Evolutionary conservation across 2,113 vertebrate species (phyloP).

Genomic region (Anoura caudifer): DNA sequence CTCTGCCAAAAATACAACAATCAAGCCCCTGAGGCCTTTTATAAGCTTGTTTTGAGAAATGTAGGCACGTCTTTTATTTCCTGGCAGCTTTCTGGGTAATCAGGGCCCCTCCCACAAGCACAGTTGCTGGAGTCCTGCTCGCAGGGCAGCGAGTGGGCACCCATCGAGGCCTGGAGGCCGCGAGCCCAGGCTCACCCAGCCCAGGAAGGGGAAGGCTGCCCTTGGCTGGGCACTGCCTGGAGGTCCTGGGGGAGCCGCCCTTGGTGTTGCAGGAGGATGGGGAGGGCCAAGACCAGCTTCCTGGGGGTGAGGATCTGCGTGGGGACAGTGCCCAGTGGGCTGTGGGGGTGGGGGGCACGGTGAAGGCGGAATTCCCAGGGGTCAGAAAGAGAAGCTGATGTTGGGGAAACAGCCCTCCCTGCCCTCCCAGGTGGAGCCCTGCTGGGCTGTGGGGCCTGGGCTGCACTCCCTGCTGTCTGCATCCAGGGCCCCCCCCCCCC

Average conservation of each 20-base stretch:
- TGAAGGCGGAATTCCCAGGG: neutral
- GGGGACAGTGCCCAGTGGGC: neutral
- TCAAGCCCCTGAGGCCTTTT: constrained; percentile 31
- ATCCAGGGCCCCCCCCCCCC: neutral
- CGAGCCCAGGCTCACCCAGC: neutral
- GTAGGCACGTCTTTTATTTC: constrained; percentile 34
- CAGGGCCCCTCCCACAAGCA: neutral
- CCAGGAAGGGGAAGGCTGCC: neutral
- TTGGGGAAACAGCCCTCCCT: neutral
- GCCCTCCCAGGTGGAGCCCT: neutral
- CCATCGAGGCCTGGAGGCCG: neutral
- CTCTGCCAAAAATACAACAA: constrained; percentile 37
- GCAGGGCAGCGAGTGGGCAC: neutral
- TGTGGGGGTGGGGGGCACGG: neutral
- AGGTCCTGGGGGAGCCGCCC: neutral
- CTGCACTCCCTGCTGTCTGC: neutral
- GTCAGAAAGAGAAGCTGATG: too few species aligned
- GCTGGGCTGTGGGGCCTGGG: neutral
- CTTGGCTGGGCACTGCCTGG: neutral
- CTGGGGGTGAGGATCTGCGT: neutral
- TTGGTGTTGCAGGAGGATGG: accelerated
- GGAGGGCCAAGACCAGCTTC: neutral
- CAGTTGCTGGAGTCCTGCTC: neutral
- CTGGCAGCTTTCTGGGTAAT: constrained; percentile 21
- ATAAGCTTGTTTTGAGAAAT: constrained; percentile 49